Evolutionary conservation across 2,888 invertebrate genomes (phyloP).

Genomic region (Brachylomia viminalis): DNA sequence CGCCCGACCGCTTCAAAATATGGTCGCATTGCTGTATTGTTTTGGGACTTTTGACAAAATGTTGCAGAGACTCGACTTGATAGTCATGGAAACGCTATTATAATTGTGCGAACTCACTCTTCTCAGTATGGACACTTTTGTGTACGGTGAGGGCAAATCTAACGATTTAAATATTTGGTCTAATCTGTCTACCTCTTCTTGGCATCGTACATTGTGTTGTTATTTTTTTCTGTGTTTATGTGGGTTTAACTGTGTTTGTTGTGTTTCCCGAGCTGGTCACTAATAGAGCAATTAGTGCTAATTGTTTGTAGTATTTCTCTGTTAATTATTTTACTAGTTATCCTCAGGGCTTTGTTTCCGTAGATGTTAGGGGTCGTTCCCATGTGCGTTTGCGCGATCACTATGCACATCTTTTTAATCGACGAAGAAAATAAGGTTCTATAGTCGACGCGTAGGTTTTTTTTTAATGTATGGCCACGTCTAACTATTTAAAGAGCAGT

Average conservation of each 20-base stretch:
- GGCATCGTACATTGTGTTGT: not conserved
- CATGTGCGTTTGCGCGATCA: not conserved
- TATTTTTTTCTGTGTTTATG: slow-evolving; percentile 37
- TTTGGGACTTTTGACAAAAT: not conserved
- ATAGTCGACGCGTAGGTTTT: too few species aligned
- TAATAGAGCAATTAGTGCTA: slow-evolving; percentile 55
- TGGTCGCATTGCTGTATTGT: too few species aligned
- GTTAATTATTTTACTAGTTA: slow-evolving; percentile 56
- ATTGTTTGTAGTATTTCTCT: slow-evolving; percentile 58
- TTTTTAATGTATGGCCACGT: too few species aligned
- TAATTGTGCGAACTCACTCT: not conserved
- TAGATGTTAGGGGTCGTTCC: not conserved
- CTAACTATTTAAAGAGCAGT: too few species aligned
- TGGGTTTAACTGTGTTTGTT: slow-evolving; percentile 44
- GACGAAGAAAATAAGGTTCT: too few species aligned
- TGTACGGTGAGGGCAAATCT: not conserved
- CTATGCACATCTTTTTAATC: too few species aligned
- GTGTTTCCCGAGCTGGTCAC: slow-evolving; percentile 33
- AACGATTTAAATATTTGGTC: not conserved
- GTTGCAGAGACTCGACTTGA: not conserved
- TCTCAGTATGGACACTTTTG: not conserved
- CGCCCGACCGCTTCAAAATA: too few species aligned
- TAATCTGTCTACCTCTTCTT: slow-evolving; percentile 9
- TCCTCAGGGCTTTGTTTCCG: slow-evolving; percentile 22
- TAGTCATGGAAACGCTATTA: not conserved